Conservation (phyloP, 2,888 invertebrate species). For the Drosophila rubida region DNA sequence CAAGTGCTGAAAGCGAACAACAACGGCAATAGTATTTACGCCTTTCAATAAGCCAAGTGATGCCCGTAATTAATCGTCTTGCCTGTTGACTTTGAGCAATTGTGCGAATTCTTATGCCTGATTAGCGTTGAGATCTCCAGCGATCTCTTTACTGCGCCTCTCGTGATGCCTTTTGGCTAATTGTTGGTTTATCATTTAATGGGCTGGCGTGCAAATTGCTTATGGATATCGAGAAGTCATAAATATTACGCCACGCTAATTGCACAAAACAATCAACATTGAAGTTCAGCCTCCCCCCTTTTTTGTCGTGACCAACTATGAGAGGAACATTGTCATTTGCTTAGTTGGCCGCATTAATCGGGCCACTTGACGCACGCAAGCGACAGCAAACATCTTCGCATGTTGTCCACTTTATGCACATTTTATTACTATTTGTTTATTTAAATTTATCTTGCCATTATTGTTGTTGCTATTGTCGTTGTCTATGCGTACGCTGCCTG, state of each 20-base stretch:
- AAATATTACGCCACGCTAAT: constrained; percentile 41
- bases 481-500: constrained; percentile 36
- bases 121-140: constrained; percentile 4
- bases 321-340: constrained; percentile 23
- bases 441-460: constrained; percentile 34
- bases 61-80: constrained; percentile 52
- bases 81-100: constrained; percentile 64
- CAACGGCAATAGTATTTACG: constrained; percentile 18
- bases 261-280: constrained; percentile 29
- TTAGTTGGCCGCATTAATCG: constrained; percentile 29
- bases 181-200: constrained; percentile 50
- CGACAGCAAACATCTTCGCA: constrained; percentile 32
- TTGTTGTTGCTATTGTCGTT: constrained; percentile 15
- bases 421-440: constrained; percentile 38
- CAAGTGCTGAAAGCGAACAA: constrained; percentile 13
- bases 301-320: constrained; percentile 39
- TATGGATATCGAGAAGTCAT: constrained; percentile 40
- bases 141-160: not conserved
- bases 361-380: constrained; percentile 44
- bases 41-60: constrained; percentile 30
- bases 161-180: not conserved
- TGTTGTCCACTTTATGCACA: constrained; percentile 22
- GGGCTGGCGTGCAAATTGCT: constrained; percentile 39
- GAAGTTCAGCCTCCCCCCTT: not conserved
- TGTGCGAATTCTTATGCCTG: constrained; percentile 40